Percentiles rank a stretch among this genome's conserved stretches.
phyloP scores from a whole-genome alignment of 2,797 vertebrate genomes.

The Brotula barbata region DNA sequence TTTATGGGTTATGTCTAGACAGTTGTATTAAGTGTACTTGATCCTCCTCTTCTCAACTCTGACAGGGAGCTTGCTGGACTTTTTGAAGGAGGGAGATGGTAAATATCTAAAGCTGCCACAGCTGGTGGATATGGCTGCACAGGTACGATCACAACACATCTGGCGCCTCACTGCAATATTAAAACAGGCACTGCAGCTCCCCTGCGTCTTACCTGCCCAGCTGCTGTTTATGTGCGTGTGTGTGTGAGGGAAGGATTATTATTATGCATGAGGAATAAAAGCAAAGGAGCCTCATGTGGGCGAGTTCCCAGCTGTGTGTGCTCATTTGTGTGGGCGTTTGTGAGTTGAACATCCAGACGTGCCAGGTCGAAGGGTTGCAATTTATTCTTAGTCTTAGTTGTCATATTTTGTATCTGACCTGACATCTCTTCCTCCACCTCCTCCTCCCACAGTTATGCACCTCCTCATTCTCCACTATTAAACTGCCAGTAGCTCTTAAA shows the following conservation, averaged over 20 bases:
- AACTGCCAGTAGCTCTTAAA: conserved; percentile 69
- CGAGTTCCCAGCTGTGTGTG: conserved; percentile 10
- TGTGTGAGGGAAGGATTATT: not conserved
- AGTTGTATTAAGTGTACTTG: not conserved
- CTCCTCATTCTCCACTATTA: conserved; percentile 53
- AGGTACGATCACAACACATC: conserved; percentile 78
- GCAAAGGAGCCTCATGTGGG: conserved; percentile 3
- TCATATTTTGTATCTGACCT: conserved; percentile 58
- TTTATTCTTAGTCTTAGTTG: conserved; percentile 58
- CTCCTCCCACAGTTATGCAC: conserved; percentile 27
- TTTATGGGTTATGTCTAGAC: not conserved
- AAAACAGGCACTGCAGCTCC: conserved; percentile 4
- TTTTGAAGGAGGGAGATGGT: conserved; percentile 96
- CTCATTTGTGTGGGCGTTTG: conserved; percentile 13
- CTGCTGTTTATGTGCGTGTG: conserved; percentile 17
- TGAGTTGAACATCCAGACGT: conserved; percentile 20
- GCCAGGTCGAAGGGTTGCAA: conserved; percentile 27
- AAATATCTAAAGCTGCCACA: conserved; percentile 95
- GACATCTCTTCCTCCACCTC: conserved; percentile 32
- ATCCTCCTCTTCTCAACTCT: conserved; percentile 8
- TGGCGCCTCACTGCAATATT: not conserved
- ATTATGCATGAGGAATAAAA: conserved; percentile 12
- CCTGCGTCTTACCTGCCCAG: conserved; percentile 8
- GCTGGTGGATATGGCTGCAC: conserved; percentile 97
- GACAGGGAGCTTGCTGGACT: conserved; percentile 94